phyloP scores from a whole-genome alignment of 2,797 vertebrate species.

The Intellagama lesueurii region DNA sequence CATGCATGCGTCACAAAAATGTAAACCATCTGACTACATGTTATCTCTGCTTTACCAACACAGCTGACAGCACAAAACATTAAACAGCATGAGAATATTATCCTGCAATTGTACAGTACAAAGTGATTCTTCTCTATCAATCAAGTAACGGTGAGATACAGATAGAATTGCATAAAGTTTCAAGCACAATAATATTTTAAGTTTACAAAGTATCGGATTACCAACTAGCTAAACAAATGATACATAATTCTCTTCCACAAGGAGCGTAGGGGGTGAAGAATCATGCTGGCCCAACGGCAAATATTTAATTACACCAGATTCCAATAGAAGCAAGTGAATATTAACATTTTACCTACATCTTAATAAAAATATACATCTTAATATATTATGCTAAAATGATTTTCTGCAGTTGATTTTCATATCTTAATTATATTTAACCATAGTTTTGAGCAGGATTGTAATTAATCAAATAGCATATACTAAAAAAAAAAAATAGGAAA shows the following conservation, averaged over 20 bases:
- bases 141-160: background rate
- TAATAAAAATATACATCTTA: no score
- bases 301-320: no score
- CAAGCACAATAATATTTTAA: background rate
- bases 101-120: background rate
- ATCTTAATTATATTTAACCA: no score
- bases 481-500: no score
- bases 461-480: no score
- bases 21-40: background rate
- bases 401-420: no score
- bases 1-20: slow-evolving; percentile 8
- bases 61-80: background rate
- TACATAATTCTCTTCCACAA: background rate
- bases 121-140: background rate
- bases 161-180: background rate
- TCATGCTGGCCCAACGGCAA: no score
- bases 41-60: background rate
- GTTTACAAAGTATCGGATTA: background rate
- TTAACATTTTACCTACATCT: no score
- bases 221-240: background rate
- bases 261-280: background rate
- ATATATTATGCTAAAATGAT: no score
- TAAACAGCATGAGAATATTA: slow-evolving; percentile 15
- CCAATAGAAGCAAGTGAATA: no score
- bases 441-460: no score